Evolutionary conservation across 2,797 vertebrate genomes (phyloP), one percentile per base, ranked within the genome.

Genomic region (Anguilla anguilla): DNA sequence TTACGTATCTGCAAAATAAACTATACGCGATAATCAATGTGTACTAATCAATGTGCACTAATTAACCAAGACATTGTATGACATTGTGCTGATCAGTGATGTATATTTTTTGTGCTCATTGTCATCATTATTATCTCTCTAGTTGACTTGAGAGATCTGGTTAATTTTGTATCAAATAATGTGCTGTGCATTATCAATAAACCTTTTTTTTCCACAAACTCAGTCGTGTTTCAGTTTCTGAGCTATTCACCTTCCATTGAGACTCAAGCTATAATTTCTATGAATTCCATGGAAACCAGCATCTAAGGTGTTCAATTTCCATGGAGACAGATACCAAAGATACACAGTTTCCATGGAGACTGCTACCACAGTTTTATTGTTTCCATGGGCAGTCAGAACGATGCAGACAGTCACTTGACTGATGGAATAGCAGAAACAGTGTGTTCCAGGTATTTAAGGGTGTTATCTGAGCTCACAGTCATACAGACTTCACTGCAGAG

Each of bases 51-150:
- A 43, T 43, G 39, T 43, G 96, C 96, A 97, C 96, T 97, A 95
- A 92, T 91, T 91, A 92, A 95, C 91, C 93, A 92, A 96, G 92
- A 95, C 94, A 95, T 95, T 95, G 95, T 96, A 94, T 93, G 87
- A 92, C 90, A 90, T 93, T 94, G 93, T 96, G 95, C 96, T 94
- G 69, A 94, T 94, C 89, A 89, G 95, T 96, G 95, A 90, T 95
- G 96, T 96, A 95, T 96, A 96, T 97, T 96, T 97, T 89, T 96
- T 96, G 94, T 96, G 95, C 96, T 96, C 94, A 95, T 94, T 94
- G 95, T 96, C 94, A 93, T 96, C 94, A 93, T 96, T 96, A 96
- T 94, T 96, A 96, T 96, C 96, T 94, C 94, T 96, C 96, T 96
- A 95, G 95, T 93, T 94, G 91, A 89, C 94, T 92, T 92, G 93